A percentile compares a stretch with the other conserved stretches of the same genome.
phyloP scores from a whole-genome alignment of 2,113 vertebrate genomes.

The Synchiropus splendidus region DNA sequence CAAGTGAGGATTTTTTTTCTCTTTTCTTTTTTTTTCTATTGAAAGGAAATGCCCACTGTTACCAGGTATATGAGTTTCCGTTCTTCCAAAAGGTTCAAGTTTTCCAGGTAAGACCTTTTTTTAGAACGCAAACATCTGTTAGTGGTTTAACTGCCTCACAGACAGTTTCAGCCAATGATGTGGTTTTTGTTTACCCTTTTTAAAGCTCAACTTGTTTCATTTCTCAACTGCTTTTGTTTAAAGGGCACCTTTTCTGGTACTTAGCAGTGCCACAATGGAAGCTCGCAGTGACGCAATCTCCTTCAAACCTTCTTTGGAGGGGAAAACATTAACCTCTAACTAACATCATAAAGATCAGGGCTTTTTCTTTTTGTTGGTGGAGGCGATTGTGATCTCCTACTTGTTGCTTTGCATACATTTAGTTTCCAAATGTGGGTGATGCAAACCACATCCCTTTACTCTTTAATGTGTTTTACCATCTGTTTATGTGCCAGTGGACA shows the following conservation, averaged over 20 bases:
- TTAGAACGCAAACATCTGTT: neutral
- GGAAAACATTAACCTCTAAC: neutral
- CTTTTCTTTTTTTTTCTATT: neutral
- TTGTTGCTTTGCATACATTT: too few relatives aligned
- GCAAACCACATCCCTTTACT: too few relatives aligned
- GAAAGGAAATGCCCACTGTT: constrained; percentile 50
- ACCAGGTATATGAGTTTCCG: constrained; percentile 63
- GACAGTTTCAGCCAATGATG: neutral
- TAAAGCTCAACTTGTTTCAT: neutral
- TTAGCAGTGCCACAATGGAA: neutral
- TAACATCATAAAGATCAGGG: constrained; percentile 7
- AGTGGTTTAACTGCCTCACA: neutral
- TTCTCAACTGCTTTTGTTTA: neutral
- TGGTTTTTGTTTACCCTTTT: neutral
- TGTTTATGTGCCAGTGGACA: too few relatives aligned
- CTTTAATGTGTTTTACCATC: too few relatives aligned
- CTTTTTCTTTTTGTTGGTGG: neutral
- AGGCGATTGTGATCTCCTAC: too few relatives aligned
- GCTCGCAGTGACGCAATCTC: neutral
- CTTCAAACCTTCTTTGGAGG: neutral
- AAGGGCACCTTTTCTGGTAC: neutral
- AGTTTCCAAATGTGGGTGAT: too few relatives aligned
- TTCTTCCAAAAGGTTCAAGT: constrained; percentile 47
- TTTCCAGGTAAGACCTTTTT: constrained; percentile 46
- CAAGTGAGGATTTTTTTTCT: neutral